Percentiles rank a stretch among this genome's conserved stretches.
These are phyloP conservation scores for Cepaea hortensis DNA, from an alignment of 2,888 invertebrate species.

Conservation along the genomic window DNA sequence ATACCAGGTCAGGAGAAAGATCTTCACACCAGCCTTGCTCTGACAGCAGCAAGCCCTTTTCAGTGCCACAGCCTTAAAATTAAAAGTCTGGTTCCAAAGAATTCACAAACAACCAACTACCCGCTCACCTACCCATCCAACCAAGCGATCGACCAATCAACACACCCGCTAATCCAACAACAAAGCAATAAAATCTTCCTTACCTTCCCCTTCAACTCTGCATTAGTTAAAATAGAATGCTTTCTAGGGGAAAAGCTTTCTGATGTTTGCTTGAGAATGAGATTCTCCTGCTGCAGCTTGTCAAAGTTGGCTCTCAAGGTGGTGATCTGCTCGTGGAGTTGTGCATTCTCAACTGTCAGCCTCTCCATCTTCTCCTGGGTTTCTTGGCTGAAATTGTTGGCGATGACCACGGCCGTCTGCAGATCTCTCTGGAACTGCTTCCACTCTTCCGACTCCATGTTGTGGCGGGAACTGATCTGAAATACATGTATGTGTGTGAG, in stretches of 20 bases:
- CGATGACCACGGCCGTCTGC: conserved; percentile 88
- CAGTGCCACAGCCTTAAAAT: too few species aligned
- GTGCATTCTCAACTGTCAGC: conserved; percentile 88
- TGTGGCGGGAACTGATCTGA: conserved; percentile 76
- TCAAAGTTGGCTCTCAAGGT: conserved; percentile 78
- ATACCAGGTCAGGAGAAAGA: too few species aligned
- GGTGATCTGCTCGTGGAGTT: conserved; percentile 78
- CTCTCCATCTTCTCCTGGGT: conserved; percentile 87
- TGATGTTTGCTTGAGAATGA: conserved; percentile 79
- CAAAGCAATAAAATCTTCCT: background rate
- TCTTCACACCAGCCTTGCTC: too few species aligned
- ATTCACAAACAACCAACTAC: too few species aligned
- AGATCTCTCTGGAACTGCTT: conserved; percentile 95
- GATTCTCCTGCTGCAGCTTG: conserved; percentile 86
- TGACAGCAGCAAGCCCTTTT: too few species aligned
- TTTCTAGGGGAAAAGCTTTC: conserved; percentile 53
- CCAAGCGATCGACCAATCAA: too few species aligned
- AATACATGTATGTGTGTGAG: background rate
- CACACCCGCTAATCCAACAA: too few species aligned
- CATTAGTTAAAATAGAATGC: conserved; percentile 61
- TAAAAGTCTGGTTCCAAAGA: too few species aligned
- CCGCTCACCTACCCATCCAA: too few species aligned
- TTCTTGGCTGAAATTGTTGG: conserved; percentile 97
- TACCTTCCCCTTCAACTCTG: conserved; percentile 70
- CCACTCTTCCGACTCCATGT: conserved; percentile 88